Evolutionary conservation across 1,140 invertebrate species (phyloP).

Genomic region (Eurytemora carolleeae): DNA sequence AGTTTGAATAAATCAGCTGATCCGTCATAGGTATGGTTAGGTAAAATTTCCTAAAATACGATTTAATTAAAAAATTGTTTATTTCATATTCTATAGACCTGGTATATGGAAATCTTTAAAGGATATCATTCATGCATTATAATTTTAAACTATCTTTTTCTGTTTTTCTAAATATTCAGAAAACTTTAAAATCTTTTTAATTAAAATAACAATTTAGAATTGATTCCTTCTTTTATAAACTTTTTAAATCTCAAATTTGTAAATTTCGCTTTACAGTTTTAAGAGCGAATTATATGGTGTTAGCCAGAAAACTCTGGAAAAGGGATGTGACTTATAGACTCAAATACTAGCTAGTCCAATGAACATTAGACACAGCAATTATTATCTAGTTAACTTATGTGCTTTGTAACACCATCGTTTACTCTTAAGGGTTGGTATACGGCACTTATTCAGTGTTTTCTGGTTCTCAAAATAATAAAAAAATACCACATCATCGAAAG

Average conservation of each 20-base stretch:
- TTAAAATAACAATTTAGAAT: no score
- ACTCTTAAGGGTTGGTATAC: background rate
- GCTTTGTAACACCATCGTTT: background rate
- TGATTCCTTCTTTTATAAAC: no score
- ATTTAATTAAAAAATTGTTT: no score
- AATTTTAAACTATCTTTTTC: background rate
- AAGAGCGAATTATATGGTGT: background rate
- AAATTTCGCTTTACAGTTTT: no score
- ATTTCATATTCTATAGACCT: background rate
- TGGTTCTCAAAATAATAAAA: constrained; percentile 50
- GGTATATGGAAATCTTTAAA: background rate
- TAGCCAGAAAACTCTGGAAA: background rate
- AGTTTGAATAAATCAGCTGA: background rate
- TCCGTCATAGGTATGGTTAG: background rate
- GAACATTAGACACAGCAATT: background rate
- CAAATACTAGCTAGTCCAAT: background rate
- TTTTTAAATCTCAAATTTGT: no score
- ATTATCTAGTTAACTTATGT: background rate
- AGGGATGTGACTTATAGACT: background rate
- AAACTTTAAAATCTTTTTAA: no score
- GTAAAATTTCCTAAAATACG: background rate
- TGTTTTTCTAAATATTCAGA: background rate
- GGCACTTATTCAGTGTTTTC: background rate
- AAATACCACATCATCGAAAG: constrained; percentile 75
- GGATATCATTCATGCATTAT: no score